phyloP scores from a whole-genome alignment of 2,113 vertebrate genomes.

The Antennarius striatus region DNA sequence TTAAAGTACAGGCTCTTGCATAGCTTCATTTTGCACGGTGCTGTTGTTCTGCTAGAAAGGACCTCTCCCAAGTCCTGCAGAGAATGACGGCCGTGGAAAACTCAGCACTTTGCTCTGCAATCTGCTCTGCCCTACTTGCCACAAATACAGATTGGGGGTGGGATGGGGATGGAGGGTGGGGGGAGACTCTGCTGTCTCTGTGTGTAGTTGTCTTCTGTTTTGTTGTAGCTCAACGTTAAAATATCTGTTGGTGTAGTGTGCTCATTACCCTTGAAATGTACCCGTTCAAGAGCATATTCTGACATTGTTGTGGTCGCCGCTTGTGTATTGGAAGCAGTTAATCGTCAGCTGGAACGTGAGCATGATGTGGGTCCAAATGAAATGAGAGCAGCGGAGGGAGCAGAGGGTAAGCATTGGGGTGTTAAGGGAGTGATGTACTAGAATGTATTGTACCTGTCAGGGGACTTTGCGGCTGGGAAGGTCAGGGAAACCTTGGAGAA shows the following conservation, averaged over 20 bases:
- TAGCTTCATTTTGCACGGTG: slow-evolving; percentile 70
- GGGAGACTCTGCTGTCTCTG: slow-evolving; percentile 33
- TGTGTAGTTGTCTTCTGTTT: slow-evolving; percentile 35
- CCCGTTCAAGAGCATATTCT: slow-evolving; percentile 6
- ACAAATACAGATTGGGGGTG: slow-evolving; percentile 47
- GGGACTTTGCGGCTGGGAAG: slow-evolving; percentile 33
- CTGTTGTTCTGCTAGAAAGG: slow-evolving; percentile 75
- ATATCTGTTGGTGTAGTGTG: slow-evolving; percentile 17
- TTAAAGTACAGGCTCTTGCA: slow-evolving; percentile 42
- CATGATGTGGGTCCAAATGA: slow-evolving; percentile 35
- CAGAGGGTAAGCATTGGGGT: slow-evolving; percentile 4
- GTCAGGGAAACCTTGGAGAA: slow-evolving; percentile 36
- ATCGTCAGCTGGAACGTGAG: slow-evolving; percentile 19
- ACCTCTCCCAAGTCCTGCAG: slow-evolving; percentile 70
- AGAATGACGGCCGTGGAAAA: slow-evolving; percentile 67
- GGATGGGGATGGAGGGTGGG: too few relatives aligned
- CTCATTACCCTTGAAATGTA: slow-evolving; percentile 44
- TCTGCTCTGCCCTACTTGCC: slow-evolving; percentile 74
- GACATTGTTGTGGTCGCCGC: slow-evolving; percentile 7
- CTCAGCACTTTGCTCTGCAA: slow-evolving; percentile 76
- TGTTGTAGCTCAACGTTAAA: slow-evolving; percentile 41
- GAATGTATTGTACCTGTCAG: slow-evolving; percentile 45
- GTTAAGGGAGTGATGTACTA: slow-evolving; percentile 17
- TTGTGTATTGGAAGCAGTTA: slow-evolving; percentile 25
- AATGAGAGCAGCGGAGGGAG: slow-evolving; percentile 3